Evolutionary conservation across 2,888 invertebrate genomes (phyloP), one percentile per base, ranked within the genome.

Genomic region (Ophion obscuratus): DNA sequence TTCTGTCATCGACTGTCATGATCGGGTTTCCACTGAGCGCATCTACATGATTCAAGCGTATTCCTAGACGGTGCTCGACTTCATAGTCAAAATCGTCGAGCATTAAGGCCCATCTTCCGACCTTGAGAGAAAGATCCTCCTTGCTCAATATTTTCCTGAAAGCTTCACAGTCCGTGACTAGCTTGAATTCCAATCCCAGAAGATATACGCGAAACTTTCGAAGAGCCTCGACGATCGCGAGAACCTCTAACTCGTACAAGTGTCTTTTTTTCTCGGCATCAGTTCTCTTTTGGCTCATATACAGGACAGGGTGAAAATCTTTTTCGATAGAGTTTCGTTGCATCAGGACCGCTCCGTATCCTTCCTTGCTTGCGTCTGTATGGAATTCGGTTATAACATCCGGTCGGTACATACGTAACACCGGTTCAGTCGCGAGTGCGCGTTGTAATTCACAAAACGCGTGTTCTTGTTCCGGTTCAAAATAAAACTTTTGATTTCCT

Each of bases 81-180:
- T 24, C 24, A 24, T 24, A 24, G 24, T 24, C 24, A 24, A 24
- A 24, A 24, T 24, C 24, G 2, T 24, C 24, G 24, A 24, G 24
- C 24, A 24, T 24, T 24, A 24, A 24, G 24, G 24, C 24, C 24
- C 24, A 24, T 24, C 24, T 24, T 24, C 24, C 24, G 24, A 24
- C 2, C 24, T 24, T 24, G 24, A 2, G 24, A 24, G 24, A 24
- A 24, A 24, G 24, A 24, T 24, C 24, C 24, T 57, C 17, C 17
- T 57, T 57, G 9, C 53, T 17, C 53, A 57, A 57, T 17, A 4
- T 57, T 57, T 57, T 57, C 53, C 10, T 11, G 17, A 31, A 47
- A 17, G 53, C 2, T 57, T 57, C 53, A 17, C 66, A 71, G 73
- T 76, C 53, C 17, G 53, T 57, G 14, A 57, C 53, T 17, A 57